These are phyloP conservation scores for Pegea sp. DNA, from an alignment of 23 tunicate species.

Conservation along the genomic window DNA sequence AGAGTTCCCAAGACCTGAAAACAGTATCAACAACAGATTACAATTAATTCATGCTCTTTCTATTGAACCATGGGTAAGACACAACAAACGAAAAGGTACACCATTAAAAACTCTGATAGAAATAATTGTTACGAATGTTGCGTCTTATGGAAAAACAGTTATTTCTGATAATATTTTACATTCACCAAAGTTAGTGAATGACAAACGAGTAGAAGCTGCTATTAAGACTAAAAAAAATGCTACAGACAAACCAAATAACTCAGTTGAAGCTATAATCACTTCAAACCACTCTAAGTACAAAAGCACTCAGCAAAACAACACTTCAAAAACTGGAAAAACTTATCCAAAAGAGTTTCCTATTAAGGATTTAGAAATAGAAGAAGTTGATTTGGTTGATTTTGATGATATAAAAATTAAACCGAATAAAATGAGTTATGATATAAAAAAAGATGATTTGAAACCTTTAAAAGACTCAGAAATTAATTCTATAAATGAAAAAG, in stretches of 20 bases:
- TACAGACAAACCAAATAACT: no score
- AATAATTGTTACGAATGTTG: constrained; percentile 14
- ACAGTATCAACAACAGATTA: constrained; percentile 46
- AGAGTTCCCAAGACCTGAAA: constrained; percentile 37
- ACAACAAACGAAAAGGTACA: constrained; percentile 8
- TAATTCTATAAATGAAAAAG: no score
- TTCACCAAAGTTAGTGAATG: neutral
- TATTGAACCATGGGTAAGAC: constrained; percentile 17
- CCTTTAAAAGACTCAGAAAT: neutral
- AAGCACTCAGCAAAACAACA: no score
- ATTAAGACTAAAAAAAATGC: no score
- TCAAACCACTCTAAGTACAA: no score
- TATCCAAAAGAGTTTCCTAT: neutral
- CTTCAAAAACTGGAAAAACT: no score
- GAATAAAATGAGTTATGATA: neutral
- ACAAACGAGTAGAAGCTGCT: neutral
- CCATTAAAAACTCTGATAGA: constrained; percentile 40
- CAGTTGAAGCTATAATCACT: no score
- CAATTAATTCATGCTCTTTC: constrained; percentile 31
- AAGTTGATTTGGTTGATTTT: neutral
- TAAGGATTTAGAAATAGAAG: neutral
- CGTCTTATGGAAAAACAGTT: neutral
- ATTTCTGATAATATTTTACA: neutral
- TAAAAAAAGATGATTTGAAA: neutral
- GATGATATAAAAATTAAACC: neutral